Percentiles rank a stretch among this genome's conserved stretches.
phyloP scores from a whole-genome alignment of 1,140 invertebrate species.

The Whitmania pigra region DNA sequence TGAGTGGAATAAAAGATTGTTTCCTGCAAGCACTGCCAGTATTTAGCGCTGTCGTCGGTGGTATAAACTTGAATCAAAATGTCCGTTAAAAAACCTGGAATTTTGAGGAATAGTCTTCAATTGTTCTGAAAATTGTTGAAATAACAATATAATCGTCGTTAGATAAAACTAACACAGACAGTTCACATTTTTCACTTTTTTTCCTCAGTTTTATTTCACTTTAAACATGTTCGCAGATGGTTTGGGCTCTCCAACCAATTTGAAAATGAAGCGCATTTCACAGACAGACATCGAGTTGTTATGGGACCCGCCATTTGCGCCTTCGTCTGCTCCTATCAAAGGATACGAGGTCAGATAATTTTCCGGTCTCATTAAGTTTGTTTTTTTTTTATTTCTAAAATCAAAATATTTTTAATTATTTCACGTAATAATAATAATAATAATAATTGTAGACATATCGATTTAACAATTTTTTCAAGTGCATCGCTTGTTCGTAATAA shows the following conservation, averaged over 20 bases:
- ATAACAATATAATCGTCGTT: neutral
- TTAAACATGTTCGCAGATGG: constrained; percentile 52
- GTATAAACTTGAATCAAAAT: too few species aligned
- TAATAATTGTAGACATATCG: too few species aligned
- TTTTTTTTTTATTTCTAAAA: neutral
- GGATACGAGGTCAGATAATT: neutral
- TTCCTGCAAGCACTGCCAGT: neutral
- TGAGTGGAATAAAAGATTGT: constrained; percentile 5
- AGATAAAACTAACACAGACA: neutral
- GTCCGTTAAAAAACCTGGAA: too few species aligned
- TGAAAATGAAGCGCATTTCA: constrained; percentile 51
- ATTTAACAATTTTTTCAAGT: too few species aligned
- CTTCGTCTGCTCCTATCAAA: neutral
- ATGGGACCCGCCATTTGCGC: constrained; percentile 66
- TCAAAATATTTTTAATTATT: neutral
- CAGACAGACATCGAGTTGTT: constrained; percentile 81
- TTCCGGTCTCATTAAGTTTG: neutral
- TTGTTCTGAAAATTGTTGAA: neutral
- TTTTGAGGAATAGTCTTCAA: neutral
- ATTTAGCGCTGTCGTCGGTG: too few species aligned
- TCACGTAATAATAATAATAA: too few species aligned
- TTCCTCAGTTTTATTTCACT: too few species aligned
- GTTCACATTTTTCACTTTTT: neutral
- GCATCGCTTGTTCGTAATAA: too few species aligned
- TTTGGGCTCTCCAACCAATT: constrained; percentile 67